These are phyloP conservation scores for Ormyrus thymus DNA, from an alignment of 2,888 invertebrate species.

Conservation along the genomic window DNA sequence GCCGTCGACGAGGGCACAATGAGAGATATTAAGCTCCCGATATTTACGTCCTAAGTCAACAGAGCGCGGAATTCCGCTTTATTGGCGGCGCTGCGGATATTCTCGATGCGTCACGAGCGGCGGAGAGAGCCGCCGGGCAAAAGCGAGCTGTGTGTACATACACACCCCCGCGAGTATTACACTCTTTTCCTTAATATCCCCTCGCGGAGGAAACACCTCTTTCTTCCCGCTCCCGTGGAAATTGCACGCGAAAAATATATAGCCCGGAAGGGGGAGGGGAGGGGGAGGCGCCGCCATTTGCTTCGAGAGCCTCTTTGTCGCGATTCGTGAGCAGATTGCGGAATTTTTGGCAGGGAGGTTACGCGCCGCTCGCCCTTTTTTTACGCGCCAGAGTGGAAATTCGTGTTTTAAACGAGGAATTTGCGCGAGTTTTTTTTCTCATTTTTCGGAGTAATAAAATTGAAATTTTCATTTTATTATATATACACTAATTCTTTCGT, in stretches of 20 bases:
- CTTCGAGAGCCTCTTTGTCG: background rate
- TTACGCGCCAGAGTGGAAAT: background rate
- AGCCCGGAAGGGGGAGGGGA: background rate
- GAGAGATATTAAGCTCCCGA: slow-evolving; percentile 69
- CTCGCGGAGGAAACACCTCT: slow-evolving; percentile 35
- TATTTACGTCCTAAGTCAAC: slow-evolving; percentile 71
- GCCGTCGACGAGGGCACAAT: slow-evolving; percentile 62
- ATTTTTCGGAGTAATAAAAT: no score
- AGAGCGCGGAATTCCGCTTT: slow-evolving; percentile 68
- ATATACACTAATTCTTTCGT: no score
- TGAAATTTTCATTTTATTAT: no score
- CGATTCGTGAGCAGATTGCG: background rate
- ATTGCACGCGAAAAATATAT: slow-evolving; percentile 12
- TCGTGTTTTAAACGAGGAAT: background rate
- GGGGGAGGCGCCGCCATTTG: background rate
- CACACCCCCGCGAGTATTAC: slow-evolving; percentile 23
- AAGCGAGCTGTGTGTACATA: background rate
- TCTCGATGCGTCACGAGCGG: slow-evolving; percentile 51
- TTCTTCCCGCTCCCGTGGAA: background rate
- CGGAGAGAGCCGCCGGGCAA: no score
- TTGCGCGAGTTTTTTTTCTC: background rate
- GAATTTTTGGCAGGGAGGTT: slow-evolving; percentile 7
- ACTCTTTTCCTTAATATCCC: slow-evolving; percentile 52
- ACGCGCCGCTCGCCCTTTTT: background rate
- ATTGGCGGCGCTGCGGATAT: slow-evolving; percentile 61